phyloP scores from a whole-genome alignment of 2,888 invertebrate genomes.

The Geophilus truncorum region DNA sequence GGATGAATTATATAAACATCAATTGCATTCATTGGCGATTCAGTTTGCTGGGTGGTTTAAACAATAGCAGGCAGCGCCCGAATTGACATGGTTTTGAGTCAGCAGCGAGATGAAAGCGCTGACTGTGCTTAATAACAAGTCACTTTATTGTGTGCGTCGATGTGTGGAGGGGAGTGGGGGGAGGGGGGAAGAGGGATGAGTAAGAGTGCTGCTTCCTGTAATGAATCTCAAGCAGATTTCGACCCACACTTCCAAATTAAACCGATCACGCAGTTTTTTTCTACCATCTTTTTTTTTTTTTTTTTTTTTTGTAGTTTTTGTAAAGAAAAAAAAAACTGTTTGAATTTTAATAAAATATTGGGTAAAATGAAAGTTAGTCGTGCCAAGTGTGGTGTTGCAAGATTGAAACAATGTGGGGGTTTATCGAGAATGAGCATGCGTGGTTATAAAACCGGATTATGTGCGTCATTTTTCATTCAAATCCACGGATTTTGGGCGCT shows the following conservation, averaged over 20 bases:
- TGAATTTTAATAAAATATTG: neutral
- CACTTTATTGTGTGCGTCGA: slow-evolving; percentile 11
- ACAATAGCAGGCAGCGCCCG: neutral
- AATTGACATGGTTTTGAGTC: slow-evolving; percentile 18
- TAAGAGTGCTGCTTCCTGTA: slow-evolving; percentile 17
- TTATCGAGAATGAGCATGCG: neutral
- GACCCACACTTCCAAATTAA: slow-evolving; percentile 13
- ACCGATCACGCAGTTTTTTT: neutral
- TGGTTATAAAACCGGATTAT: neutral
- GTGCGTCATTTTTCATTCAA: neutral
- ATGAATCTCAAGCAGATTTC: slow-evolving; percentile 27
- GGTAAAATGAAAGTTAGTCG: neutral
- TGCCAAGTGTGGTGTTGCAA: neutral
- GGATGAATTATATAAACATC: slow-evolving; percentile 25
- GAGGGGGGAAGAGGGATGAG: neutral
- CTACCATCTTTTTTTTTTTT: neutral
- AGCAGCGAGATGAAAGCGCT: slow-evolving; percentile 21
- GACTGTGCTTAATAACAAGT: slow-evolving; percentile 27
- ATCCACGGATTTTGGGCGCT: neutral
- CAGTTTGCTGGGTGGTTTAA: slow-evolving; percentile 11
- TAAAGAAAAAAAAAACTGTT: too few species aligned
- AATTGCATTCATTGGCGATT: slow-evolving; percentile 6
- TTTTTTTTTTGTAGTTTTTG: neutral
- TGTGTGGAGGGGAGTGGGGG: neutral
- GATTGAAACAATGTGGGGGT: neutral